phyloP scores from a whole-genome alignment of 1,140 invertebrate genomes.

The Rhyzopertha dominica region DNA sequence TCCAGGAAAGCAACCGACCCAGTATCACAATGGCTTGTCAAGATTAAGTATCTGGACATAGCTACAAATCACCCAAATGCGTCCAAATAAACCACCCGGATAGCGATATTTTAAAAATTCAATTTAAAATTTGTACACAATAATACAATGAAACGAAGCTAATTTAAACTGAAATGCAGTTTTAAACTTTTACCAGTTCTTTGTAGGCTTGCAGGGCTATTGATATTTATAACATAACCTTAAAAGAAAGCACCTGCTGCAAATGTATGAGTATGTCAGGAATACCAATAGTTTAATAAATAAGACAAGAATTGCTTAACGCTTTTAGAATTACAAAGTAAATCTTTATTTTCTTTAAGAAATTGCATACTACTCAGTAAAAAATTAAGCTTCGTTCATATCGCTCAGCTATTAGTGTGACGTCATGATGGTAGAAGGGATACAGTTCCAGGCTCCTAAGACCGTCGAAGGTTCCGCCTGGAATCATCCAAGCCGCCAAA shows the following conservation, averaged over 20 bases:
- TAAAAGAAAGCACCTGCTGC: no score
- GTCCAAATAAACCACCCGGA: not conserved
- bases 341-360: not conserved
- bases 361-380: not conserved
- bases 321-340: no score
- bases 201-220: conserved; percentile 1
- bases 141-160: no score
- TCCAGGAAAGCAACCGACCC: no score
- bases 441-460: no score
- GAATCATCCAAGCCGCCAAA: not conserved
- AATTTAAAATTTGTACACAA: no score
- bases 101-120: not conserved
- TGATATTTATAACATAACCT: not conserved
- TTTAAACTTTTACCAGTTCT: conserved; percentile 1
- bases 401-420: no score
- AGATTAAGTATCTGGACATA: no score
- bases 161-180: not conserved
- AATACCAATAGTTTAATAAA: conserved; percentile 2
- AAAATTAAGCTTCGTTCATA: not conserved
- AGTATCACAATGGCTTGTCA: no score
- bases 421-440: no score
- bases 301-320: not conserved
- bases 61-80: no score
- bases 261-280: no score
- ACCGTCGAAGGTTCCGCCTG: not conserved